Conservation (phyloP, 2,888 invertebrate genomes). For the Sipha maydis region DNA sequence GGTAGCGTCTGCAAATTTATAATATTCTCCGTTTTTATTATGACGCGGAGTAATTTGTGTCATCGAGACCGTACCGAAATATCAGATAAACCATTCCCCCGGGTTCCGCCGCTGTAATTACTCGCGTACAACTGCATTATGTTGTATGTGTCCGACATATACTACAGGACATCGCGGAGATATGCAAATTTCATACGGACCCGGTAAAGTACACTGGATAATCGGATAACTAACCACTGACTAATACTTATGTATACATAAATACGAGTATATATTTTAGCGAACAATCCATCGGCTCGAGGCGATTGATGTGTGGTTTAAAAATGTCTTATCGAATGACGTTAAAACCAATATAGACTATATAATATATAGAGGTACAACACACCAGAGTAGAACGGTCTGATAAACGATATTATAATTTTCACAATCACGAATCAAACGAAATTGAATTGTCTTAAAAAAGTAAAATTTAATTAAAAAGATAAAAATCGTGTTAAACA, state of each 20-base stretch:
- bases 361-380: too few relatives aligned
- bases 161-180: not conserved
- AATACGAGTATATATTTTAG: not conserved
- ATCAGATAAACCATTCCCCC: conserved; percentile 25
- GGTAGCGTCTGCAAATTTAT: not conserved
- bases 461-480: too few relatives aligned
- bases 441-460: too few relatives aligned
- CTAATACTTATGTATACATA: not conserved
- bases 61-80: not conserved
- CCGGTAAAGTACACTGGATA: conserved; percentile 11
- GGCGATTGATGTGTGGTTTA: not conserved
- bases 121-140: not conserved
- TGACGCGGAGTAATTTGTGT: not conserved
- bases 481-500: too few relatives aligned
- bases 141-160: not conserved
- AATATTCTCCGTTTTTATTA: not conserved
- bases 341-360: too few relatives aligned
- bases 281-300: not conserved
- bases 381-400: too few relatives aligned
- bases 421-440: too few relatives aligned
- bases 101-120: not conserved
- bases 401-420: not conserved
- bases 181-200: conserved; percentile 33
- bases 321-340: conserved; percentile 2
- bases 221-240: conserved; percentile 38